Percentiles rank a stretch among this genome's conserved stretches.
These are phyloP conservation scores for Pyrocephalus nanus DNA, from an alignment of 2,797 vertebrate genomes.

Conservation along the genomic window DNA sequence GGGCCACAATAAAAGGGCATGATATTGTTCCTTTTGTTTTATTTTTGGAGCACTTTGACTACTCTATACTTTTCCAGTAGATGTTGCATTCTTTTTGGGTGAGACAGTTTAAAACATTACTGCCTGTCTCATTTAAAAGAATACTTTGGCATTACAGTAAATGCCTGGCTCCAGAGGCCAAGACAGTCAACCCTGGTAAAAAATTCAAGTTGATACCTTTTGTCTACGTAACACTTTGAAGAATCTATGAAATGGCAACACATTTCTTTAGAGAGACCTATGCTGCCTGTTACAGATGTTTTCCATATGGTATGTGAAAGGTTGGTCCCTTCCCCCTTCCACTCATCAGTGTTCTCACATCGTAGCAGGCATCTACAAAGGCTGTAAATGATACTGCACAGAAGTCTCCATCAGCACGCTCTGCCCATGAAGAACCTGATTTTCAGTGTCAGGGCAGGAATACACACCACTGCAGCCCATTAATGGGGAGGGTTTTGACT, in stretches of 20 bases:
- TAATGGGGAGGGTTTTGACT: background rate
- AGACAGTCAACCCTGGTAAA: constrained; percentile 49
- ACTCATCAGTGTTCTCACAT: constrained; percentile 63
- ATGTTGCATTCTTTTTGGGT: constrained; percentile 60
- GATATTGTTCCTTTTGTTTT: constrained; percentile 61
- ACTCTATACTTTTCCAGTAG: constrained; percentile 61
- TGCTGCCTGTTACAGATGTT: constrained; percentile 60
- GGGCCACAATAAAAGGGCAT: constrained; percentile 60
- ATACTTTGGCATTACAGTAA: constrained; percentile 53
- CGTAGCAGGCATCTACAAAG: constrained; percentile 51
- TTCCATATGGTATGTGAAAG: constrained; percentile 58
- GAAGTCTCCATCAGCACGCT: constrained; percentile 38
- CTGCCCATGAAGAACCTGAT: background rate
- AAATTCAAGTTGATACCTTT: constrained; percentile 63
- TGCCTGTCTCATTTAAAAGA: constrained; percentile 44
- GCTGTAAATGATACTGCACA: constrained; percentile 28
- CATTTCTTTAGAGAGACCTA: constrained; percentile 12
- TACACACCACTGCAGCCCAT: background rate
- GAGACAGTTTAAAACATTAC: constrained; percentile 59
- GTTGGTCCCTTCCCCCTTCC: constrained; percentile 24
- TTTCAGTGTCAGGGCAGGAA: background rate
- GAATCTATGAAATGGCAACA: constrained; percentile 30
- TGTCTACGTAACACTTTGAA: constrained; percentile 45
- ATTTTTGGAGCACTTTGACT: constrained; percentile 59
- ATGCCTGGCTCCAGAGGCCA: constrained; percentile 19